Conservation (phyloP, 2,888 invertebrate genomes). For the Brachyopa scutellaris region DNA sequence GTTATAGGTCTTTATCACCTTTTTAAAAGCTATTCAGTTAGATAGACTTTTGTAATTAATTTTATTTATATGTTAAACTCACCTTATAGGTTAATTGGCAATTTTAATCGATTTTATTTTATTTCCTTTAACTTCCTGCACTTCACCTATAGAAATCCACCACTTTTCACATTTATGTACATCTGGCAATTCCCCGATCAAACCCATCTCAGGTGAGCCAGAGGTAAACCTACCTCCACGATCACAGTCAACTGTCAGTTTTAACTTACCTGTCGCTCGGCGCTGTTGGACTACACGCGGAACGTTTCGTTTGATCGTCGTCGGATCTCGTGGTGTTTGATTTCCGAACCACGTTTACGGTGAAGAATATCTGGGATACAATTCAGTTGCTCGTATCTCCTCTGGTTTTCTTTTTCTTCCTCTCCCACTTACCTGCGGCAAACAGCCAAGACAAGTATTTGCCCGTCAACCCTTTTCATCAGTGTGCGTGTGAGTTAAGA, state of each 20-base stretch:
- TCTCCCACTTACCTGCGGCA: conserved; percentile 37
- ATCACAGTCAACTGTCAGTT: conserved; percentile 52
- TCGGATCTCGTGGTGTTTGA: conserved; percentile 38
- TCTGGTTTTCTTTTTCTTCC: background rate
- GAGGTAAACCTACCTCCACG: conserved; percentile 58
- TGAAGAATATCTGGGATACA: conserved; percentile 44
- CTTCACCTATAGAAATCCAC: no score
- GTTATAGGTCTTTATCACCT: background rate
- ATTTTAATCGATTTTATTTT: no score
- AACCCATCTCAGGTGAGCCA: conserved; percentile 25
- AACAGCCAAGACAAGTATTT: conserved; percentile 39
- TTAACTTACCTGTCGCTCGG: conserved; percentile 60
- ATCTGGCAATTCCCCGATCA: conserved; percentile 8
- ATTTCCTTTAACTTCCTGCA: no score
- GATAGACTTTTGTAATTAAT: background rate
- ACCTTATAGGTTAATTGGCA: no score
- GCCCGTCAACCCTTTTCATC: conserved; percentile 1
- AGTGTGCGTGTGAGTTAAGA: conserved; percentile 45
- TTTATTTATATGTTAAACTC: no score
- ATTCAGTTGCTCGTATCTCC: conserved; percentile 51
- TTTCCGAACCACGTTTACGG: conserved; percentile 5
- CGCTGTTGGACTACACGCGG: conserved; percentile 35
- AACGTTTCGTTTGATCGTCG: conserved; percentile 33
- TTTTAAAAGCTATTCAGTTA: no score
- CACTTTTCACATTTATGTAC: background rate